These are phyloP conservation scores for Fabriciana adippe DNA, from an alignment of 2,888 invertebrate genomes.

Conservation along the genomic window DNA sequence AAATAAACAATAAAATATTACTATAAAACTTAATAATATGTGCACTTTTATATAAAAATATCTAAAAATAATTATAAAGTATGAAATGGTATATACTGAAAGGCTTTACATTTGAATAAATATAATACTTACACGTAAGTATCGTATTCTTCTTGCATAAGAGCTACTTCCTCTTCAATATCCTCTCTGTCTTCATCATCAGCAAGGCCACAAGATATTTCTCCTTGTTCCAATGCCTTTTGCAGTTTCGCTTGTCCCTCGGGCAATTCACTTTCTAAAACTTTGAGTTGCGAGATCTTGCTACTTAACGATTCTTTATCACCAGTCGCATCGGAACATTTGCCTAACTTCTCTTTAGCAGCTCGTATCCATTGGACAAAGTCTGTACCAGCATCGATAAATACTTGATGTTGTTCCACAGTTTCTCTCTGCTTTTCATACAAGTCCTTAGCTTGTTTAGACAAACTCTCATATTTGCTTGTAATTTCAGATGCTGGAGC, in stretches of 20 bases:
- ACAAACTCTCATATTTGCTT: conserved; percentile 93
- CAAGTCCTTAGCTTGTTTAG: conserved; percentile 94
- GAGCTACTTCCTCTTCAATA: conserved; percentile 95
- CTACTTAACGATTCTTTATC: conserved; percentile 94
- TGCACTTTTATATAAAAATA: too few species aligned
- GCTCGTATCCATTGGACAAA: conserved; percentile 95
- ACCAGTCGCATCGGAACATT: conserved; percentile 95
- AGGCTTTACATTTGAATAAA: not conserved
- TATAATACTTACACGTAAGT: conserved; percentile 85
- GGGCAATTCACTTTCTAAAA: conserved; percentile 90
- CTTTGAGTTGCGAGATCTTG: conserved; percentile 92
- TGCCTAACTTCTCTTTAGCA: conserved; percentile 94
- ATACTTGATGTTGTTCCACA: conserved; percentile 94
- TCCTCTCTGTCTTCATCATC: conserved; percentile 94
- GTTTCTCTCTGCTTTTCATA: conserved; percentile 94
- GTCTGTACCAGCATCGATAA: conserved; percentile 95
- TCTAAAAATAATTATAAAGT: not conserved
- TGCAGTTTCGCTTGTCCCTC: conserved; percentile 93
- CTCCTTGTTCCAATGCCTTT: conserved; percentile 91
- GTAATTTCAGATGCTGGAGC: conserved; percentile 96
- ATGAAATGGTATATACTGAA: not conserved
- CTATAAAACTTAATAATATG: not conserved
- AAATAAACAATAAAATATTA: not conserved
- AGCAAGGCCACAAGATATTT: conserved; percentile 91
- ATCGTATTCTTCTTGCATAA: conserved; percentile 95